Conservation (phyloP, 2,113 vertebrate species). For the Lagopus muta region DNA sequence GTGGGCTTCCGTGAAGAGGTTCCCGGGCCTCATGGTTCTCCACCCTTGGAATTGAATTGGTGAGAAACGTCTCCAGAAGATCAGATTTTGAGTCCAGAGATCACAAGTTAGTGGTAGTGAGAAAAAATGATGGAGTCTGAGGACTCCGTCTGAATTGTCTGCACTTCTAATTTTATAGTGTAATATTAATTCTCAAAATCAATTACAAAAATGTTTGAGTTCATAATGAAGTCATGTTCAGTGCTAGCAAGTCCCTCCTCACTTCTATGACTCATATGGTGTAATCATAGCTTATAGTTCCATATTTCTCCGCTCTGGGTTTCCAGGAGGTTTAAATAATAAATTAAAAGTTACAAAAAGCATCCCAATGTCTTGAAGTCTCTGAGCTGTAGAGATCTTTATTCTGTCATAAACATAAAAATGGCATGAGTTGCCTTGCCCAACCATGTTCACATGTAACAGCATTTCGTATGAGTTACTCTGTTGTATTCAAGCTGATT, state of each 20-base stretch:
- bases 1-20: neutral
- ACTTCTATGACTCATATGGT: neutral
- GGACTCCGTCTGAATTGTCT: neutral
- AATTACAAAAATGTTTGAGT: neutral
- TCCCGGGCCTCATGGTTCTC: neutral
- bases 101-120: neutral
- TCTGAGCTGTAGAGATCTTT: neutral
- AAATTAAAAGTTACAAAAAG: neutral
- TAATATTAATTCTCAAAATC: conserved; percentile 14
- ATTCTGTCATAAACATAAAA: neutral
- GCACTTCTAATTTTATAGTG: neutral
- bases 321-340: neutral
- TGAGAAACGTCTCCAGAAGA: neutral
- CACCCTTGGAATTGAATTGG: neutral
- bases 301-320: neutral
- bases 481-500: neutral
- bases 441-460: accelerated
- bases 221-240: neutral
- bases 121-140: neutral
- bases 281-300: neutral
- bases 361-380: neutral
- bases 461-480: neutral
- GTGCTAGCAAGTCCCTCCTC: neutral
- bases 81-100: neutral
- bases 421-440: accelerated